Evolutionary conservation across 2,113 vertebrate species (phyloP).

Genomic region (Phainopepla nitens): DNA sequence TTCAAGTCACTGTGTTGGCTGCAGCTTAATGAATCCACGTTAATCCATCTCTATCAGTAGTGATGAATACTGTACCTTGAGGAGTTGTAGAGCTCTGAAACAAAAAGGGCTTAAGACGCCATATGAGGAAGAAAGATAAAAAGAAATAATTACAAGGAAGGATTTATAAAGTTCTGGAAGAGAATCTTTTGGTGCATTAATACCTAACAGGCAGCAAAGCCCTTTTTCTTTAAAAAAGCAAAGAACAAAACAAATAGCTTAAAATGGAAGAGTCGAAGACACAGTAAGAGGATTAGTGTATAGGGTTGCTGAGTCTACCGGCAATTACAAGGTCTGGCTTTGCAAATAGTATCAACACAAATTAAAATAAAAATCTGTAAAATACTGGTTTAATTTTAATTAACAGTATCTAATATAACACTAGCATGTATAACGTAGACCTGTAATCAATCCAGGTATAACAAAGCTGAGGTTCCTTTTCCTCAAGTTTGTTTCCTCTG

Average conservation of each 20-base stretch:
- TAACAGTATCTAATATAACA: not conserved
- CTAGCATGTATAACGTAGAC: not conserved
- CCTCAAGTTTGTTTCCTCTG: not conserved
- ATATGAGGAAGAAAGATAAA: constrained; percentile 17
- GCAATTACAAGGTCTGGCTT: constrained; percentile 6
- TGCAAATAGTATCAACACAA: not conserved
- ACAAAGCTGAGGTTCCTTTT: not conserved
- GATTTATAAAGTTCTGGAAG: constrained; percentile 24
- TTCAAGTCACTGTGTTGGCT: not conserved
- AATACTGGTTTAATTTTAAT: not conserved
- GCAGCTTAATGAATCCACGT: constrained; percentile 31
- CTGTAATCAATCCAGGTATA: not conserved
- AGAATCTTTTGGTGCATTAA: not conserved
- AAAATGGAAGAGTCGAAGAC: not conserved
- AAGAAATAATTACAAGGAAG: constrained; percentile 19
- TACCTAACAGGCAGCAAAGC: not conserved
- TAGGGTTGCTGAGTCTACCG: not conserved
- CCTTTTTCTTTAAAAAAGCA: not conserved
- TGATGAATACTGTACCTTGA: constrained; percentile 14
- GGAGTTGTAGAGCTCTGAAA: not conserved
- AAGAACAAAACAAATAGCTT: not conserved
- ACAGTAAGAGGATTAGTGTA: not conserved
- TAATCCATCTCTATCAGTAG: constrained; percentile 29
- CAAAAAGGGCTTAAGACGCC: not conserved
- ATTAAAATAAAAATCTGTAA: not conserved